Base-by-base conservation (phyloP, 1,140 invertebrate species). In the Drosophila dunni region DNA sequence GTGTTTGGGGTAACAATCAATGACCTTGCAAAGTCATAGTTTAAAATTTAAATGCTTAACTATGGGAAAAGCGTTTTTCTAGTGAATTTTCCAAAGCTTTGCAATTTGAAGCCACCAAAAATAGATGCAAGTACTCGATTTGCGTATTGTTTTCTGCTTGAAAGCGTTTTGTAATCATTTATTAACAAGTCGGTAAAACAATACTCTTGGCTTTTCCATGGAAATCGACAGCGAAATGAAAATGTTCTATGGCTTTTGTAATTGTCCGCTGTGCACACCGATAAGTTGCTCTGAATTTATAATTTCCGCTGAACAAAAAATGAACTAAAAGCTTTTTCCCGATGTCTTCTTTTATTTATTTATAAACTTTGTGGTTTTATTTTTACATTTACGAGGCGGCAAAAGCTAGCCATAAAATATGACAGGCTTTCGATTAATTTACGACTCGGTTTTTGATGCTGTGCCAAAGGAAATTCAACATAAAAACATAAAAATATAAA, bases 351-450 rank as follows among this genome's bases (percentile, higher is more conserved):
- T 46, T 13, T 51, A 36, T 44, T 56, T 60, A 7, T 34, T 36
- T 53, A 45, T 60, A 40, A 11, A 20, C 38, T 11, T 20, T 10
- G 8, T 0, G 40, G n/a, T 58, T 58, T 45, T 20, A 24, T 45
- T 38, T 36, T 65, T 5, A 29, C 24, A 15, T 34, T 83, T 83
- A 83, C 85, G 81, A 77, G 57, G 64, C 64, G 72, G 68, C 80
- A 67, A 81, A 56, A 56, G 64, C 44, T 77, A 33, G 34, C 72
- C 48, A 77, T 84, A 75, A 83, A 84, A 85, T 85, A 81, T 85
- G 77, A 73, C 68, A 54, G 74, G 61, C 63, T 74, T 84, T 74
- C 66, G 40, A 68, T 75, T 63, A 76, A 81, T 78, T 81, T 76
- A 76, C 61, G 72, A 61, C 2, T 17, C n/a, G 44, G 38, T 48